Percentiles rank a stretch among this genome's conserved stretches.
phyloP scores from a whole-genome alignment of 2,888 invertebrate species.

The Troides helena region DNA sequence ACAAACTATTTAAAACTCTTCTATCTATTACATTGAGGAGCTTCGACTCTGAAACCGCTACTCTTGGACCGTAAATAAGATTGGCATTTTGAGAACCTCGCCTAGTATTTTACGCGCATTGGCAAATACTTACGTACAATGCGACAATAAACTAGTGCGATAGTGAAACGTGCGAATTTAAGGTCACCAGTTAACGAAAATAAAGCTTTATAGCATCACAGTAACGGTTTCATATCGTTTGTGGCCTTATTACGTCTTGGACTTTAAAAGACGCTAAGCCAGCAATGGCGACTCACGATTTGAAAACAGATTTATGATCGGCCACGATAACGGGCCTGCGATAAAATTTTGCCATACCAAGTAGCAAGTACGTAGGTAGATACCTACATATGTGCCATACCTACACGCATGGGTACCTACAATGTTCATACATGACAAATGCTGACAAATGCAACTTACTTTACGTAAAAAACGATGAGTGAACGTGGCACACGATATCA shows the following conservation, averaged over 20 bases:
- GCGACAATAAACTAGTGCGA: slow-evolving; percentile 65
- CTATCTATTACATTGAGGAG: slow-evolving; percentile 34
- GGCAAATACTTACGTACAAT: slow-evolving; percentile 78
- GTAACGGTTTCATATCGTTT: slow-evolving; percentile 56
- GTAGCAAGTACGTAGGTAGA: slow-evolving; percentile 43
- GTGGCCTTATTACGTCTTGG: slow-evolving; percentile 37
- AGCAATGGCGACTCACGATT: slow-evolving; percentile 74
- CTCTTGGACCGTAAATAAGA: slow-evolving; percentile 71
- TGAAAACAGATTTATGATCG: slow-evolving; percentile 80
- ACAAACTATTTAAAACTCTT: slow-evolving; percentile 15
- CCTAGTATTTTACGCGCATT: slow-evolving; percentile 77
- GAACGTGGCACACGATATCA: slow-evolving; percentile 59
- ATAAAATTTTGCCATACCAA: slow-evolving; percentile 74
- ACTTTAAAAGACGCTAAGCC: slow-evolving; percentile 53
- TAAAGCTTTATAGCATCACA: slow-evolving; percentile 57
- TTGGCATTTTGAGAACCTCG: slow-evolving; percentile 74
- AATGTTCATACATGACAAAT: slow-evolving; percentile 15
- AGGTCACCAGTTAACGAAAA: slow-evolving; percentile 52
- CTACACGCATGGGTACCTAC: slow-evolving; percentile 1
- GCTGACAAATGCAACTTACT: slow-evolving; percentile 1
- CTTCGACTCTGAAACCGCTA: slow-evolving; percentile 27
- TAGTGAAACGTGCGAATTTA: slow-evolving; percentile 61
- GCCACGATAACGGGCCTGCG: slow-evolving; percentile 77
- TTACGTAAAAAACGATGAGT: slow-evolving; percentile 18
- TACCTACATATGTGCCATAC: neutral